phyloP scores from a whole-genome alignment of 2,797 vertebrate species.

The Lateolabrax maculatus region DNA sequence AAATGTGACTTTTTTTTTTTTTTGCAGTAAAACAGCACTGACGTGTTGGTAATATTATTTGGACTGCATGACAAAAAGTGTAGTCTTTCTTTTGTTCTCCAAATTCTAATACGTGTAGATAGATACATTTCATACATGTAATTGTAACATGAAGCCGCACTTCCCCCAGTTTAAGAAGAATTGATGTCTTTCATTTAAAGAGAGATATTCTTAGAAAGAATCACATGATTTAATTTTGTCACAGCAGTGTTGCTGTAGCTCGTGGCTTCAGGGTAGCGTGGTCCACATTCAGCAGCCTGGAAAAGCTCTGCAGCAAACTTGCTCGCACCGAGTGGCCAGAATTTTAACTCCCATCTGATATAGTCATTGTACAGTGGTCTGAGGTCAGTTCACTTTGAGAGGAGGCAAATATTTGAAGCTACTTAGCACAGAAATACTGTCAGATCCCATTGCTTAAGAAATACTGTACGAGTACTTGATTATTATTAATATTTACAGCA shows the following conservation, averaged over 20 bases:
- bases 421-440: conserved; percentile 3
- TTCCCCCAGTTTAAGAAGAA: not conserved
- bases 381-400: conserved; percentile 33
- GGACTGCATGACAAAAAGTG: not conserved
- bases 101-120: not conserved
- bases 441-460: conserved; percentile 9
- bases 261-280: conserved; percentile 36
- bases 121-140: not conserved
- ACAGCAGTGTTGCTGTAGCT: conserved; percentile 45
- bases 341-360: conserved; percentile 39
- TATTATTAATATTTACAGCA: conserved; percentile 34
- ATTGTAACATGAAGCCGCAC: not conserved
- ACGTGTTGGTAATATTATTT: not conserved
- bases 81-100: not conserved
- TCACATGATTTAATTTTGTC: conserved; percentile 61
- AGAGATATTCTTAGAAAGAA: conserved; percentile 44
- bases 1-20: not conserved
- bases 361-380: conserved; percentile 33
- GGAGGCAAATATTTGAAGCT: conserved; percentile 38
- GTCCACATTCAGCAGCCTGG: conserved; percentile 15
- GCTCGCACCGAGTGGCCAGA: conserved; percentile 17
- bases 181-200: conserved; percentile 17
- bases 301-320: conserved; percentile 47
- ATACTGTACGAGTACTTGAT: not conserved
- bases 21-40: not conserved